Percentiles rank a stretch among this genome's conserved stretches.
Conservation (phyloP, 2,888 invertebrate species). For the Carpatolechia fugitivella region DNA sequence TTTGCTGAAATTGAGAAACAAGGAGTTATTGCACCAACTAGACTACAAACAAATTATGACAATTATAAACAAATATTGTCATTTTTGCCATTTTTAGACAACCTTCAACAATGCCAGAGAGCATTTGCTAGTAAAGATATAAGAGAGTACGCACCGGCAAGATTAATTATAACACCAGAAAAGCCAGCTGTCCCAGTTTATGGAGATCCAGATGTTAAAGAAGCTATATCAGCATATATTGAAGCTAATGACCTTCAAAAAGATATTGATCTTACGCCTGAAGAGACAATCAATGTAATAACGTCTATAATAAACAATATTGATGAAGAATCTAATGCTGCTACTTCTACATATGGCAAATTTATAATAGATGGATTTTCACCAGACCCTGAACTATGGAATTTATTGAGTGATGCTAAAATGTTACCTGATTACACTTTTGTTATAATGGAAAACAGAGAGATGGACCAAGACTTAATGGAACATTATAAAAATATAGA, state of each 20-base stretch:
- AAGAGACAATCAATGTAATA: conserved; percentile 66
- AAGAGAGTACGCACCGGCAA: conserved; percentile 55
- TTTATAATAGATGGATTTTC: conserved; percentile 82
- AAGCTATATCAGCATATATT: conserved; percentile 56
- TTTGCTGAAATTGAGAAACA: conserved; percentile 28
- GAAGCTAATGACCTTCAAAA: conserved; percentile 58
- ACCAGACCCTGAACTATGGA: conserved; percentile 69
- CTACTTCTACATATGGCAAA: conserved; percentile 60
- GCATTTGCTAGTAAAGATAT: conserved; percentile 34
- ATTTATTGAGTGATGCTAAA: conserved; percentile 56
- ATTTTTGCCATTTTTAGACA: conserved; percentile 51
- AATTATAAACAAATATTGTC: conserved; percentile 34
- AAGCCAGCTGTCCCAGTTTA: conserved; percentile 59
- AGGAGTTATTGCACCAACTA: neutral
- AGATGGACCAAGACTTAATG: conserved; percentile 51
- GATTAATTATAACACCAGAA: conserved; percentile 36
- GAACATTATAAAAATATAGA: conserved; percentile 55
- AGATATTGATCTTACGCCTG: conserved; percentile 56
- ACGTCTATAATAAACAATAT: conserved; percentile 48
- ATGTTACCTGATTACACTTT: conserved; percentile 78
- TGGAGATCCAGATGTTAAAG: conserved; percentile 66
- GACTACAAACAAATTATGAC: neutral
- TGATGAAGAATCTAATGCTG: conserved; percentile 47
- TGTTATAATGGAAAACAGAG: conserved; percentile 72
- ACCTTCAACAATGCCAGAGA: conserved; percentile 42